These are phyloP conservation scores for Diadema setosum DNA, from an alignment of 35 echinoderm and acorn worm species.

Conservation along the genomic window DNA sequence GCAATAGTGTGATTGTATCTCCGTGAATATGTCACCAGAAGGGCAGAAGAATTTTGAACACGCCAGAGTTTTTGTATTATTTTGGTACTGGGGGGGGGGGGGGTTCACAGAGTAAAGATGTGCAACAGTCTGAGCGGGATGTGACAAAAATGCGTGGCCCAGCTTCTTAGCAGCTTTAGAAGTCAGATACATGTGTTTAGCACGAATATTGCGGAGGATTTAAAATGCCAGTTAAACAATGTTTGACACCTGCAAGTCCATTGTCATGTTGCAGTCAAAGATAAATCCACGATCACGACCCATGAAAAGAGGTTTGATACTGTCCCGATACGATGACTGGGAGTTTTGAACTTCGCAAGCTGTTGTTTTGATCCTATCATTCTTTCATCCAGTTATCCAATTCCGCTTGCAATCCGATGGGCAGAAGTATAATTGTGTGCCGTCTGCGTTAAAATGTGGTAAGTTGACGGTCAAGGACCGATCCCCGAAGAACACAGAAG, in stretches of 20 bases:
- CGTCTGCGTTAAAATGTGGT: slow-evolving; percentile 44
- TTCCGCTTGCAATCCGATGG: neutral
- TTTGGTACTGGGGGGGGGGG: too few relatives aligned
- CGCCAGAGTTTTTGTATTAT: too few relatives aligned
- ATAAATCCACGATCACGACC: slow-evolving; percentile 10
- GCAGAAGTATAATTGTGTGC: slow-evolving; percentile 36
- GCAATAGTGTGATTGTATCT: too few relatives aligned
- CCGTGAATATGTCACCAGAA: too few relatives aligned
- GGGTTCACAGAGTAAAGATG: too few relatives aligned
- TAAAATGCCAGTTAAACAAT: neutral
- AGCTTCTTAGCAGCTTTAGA: too few relatives aligned
- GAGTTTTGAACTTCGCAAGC: neutral
- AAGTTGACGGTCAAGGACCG: slow-evolving; percentile 32
- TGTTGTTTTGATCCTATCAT: neutral
- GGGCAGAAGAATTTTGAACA: too few relatives aligned
- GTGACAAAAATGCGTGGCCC: neutral
- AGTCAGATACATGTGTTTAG: neutral
- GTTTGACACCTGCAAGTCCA: neutral
- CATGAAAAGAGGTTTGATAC: neutral
- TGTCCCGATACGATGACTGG: neutral
- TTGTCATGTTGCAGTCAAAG: slow-evolving; percentile 9
- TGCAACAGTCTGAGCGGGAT: neutral
- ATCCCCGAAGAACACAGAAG: slow-evolving; percentile 55
- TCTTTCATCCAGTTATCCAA: neutral
- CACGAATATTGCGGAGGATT: neutral